phyloP scores from a whole-genome alignment of 2,113 vertebrate species.

The Mionectes macconnelli region DNA sequence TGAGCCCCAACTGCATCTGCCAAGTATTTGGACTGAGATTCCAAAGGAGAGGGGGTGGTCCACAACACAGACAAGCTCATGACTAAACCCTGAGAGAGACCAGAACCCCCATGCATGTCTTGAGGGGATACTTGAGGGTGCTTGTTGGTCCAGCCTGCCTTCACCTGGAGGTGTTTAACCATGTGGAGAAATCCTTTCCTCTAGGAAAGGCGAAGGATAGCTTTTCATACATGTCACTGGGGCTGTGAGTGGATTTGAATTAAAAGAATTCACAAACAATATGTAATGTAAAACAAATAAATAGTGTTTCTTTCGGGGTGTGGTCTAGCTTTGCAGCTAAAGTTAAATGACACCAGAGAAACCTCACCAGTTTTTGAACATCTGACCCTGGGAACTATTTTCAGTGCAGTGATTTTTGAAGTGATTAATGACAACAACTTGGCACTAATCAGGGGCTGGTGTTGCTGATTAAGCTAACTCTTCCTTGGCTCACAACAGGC shows the following conservation, averaged over 20 bases:
- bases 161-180: background rate
- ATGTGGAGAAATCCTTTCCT: background rate
- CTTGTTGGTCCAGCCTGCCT: background rate
- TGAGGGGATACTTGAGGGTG: background rate
- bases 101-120: background rate
- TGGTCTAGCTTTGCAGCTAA: background rate
- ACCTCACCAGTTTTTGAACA: background rate
- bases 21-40: conserved; percentile 7
- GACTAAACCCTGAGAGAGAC: background rate
- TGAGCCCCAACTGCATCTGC: conserved; percentile 23
- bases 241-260: background rate
- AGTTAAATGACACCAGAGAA: background rate
- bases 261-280: background rate
- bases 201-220: background rate
- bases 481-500: conserved; percentile 33
- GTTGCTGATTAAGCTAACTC: conserved; percentile 54
- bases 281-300: background rate
- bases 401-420: conserved; percentile 31
- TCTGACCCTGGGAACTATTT: conserved; percentile 19
- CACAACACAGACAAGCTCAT: accelerated
- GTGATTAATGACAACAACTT: conserved; percentile 25
- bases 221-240: background rate
- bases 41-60: background rate
- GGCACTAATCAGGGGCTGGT: conserved; percentile 10
- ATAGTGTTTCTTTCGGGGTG: background rate